These are phyloP conservation scores for Sorex fumeus DNA, from an alignment of 2,113 vertebrate genomes.

Conservation along the genomic window DNA sequence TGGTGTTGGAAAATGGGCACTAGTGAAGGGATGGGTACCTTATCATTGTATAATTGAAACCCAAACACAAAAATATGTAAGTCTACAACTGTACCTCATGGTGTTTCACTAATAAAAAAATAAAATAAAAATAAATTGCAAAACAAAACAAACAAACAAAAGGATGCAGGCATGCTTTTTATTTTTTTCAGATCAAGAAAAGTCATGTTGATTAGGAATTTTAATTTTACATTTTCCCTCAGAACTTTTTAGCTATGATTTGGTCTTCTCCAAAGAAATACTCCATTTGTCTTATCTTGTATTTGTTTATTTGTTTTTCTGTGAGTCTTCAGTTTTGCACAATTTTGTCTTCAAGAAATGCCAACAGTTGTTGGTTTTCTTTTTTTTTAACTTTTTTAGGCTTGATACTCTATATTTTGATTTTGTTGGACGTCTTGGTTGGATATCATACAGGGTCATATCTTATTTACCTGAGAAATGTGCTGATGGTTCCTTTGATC, in stretches of 20 bases:
- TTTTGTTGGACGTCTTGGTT: not conserved
- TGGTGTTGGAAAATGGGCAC: too few species aligned
- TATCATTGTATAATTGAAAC: too few species aligned
- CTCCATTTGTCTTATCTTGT: too few species aligned
- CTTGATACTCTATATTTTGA: not conserved
- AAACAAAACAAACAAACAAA: too few species aligned
- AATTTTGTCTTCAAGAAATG: not conserved
- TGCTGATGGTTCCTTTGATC: not conserved
- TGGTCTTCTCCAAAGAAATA: not conserved
- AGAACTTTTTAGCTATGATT: not conserved
- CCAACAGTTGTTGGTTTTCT: not conserved
- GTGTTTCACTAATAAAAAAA: too few species aligned
- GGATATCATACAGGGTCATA: not conserved
- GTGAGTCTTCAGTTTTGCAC: not conserved
- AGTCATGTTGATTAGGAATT: not conserved
- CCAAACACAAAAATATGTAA: too few species aligned
- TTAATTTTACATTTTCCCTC: not conserved
- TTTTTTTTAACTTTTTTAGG: not conserved
- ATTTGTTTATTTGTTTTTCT: not conserved
- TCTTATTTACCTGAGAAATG: constrained; percentile 47
- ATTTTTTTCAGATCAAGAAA: not conserved
- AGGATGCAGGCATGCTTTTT: too few species aligned
- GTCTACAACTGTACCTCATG: too few species aligned
- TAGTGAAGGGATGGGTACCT: too few species aligned
- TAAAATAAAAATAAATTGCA: too few species aligned